Base-by-base conservation (phyloP, 2,888 invertebrate species). In the Onthophagus sagittarius region DNA sequence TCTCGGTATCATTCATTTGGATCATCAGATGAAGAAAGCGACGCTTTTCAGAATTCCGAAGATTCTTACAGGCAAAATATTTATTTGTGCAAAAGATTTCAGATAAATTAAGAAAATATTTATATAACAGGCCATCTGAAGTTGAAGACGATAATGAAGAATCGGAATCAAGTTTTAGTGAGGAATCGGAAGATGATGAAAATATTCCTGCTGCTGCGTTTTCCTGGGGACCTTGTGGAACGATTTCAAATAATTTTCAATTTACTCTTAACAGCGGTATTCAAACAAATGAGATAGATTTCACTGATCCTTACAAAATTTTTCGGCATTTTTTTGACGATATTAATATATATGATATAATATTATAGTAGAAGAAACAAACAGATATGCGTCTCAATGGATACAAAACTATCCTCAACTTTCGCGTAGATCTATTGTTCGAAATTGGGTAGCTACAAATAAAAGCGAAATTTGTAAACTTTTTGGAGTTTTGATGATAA, bases 401-500 rank as follows among this genome's bases (percentile, higher is more conserved):
- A 70, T 70, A 15, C 33, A 33, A 33, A 33, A 7, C 33, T 7
- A 23, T 62, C 39, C n/a, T 69, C 69, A 69, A 69, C 69, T 69
- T 69, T 69, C 69, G n/a, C 69, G 69, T 11, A 39, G 69, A 72
- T 53, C 65, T 32, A 13, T 72, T 23, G 15, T 14, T 15, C 70
- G 69, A 15, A 69, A 69, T 9, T 69, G 32, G 32, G 31, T 23
- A 69, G 69, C 14, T 31, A 31, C 69, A 31, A 15, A 23, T n/a
- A 69, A 15, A 31, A 14, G 33, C 13, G 39, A 33, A 70, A 72
- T 71, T 64, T 15, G 70, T 14, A 70, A 70, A 53, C 53, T 39
- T 70, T 70, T 70, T 70, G 39, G 53, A 13, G 53, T 70, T 70
- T 39, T 70, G 9, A 70, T 70, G 53, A 15, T 62, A 62, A 70